These are phyloP conservation scores for Cryptus viduatorius DNA, from an alignment of 2,888 invertebrate species.

Conservation along the genomic window DNA sequence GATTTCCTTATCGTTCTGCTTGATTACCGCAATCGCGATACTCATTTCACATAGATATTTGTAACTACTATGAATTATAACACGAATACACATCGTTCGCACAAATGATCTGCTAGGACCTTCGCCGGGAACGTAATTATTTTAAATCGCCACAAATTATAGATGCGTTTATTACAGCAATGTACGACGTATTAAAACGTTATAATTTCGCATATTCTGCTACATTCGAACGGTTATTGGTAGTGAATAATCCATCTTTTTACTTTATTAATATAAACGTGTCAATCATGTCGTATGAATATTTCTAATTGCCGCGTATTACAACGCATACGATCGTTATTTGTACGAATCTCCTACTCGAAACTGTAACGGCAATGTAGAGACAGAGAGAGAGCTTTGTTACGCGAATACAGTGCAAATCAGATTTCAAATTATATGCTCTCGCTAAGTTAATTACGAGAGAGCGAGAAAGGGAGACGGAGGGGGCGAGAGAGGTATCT, in stretches of 20 bases:
- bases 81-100: no score
- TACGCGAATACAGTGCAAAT: conserved; percentile 57
- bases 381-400: background rate
- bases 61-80: no score
- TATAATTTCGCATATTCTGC: no score
- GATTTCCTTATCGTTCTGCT: background rate
- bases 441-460: conserved; percentile 58
- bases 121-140: no score
- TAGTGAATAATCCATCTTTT: background rate
- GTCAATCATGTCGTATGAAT: background rate
- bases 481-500: conserved; percentile 40
- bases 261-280: background rate
- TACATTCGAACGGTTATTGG: background rate
- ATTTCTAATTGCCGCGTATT: background rate
- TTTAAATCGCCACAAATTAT: no score
- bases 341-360: background rate
- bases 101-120: no score
- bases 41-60: no score
- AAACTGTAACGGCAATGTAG: background rate
- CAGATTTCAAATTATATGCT: conserved; percentile 71
- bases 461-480: conserved; percentile 28
- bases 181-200: no score
- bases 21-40: no score
- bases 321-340: background rate
- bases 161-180: no score